Evolutionary conservation across 2,888 invertebrate genomes (phyloP).

Genomic region (Drosophila diplacantha): DNA sequence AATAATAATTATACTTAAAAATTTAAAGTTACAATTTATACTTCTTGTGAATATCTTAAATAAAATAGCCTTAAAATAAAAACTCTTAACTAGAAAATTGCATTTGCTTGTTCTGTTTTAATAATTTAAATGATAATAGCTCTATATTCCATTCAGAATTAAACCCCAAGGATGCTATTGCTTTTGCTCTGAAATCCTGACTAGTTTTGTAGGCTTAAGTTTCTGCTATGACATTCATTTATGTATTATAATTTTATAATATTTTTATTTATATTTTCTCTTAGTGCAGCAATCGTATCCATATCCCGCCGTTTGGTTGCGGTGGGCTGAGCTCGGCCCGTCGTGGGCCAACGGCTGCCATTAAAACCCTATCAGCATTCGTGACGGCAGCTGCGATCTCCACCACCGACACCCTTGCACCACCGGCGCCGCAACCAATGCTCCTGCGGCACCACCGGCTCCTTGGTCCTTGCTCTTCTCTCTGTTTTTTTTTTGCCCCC

Average conservation of each 20-base stretch:
- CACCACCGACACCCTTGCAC: conserved; percentile 28
- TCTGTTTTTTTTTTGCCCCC: neutral
- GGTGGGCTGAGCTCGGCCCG: conserved; percentile 33
- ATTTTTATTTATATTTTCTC: conserved; percentile 1
- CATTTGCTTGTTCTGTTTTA: too few species aligned
- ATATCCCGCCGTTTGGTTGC: conserved; percentile 16
- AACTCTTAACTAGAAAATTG: too few species aligned
- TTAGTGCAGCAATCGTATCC: conserved; percentile 12
- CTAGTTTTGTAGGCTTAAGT: neutral
- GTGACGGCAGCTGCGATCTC: conserved; percentile 63
- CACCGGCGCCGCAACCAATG: conserved; percentile 17
- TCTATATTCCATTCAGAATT: too few species aligned
- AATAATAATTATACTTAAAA: too few species aligned
- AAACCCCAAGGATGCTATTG: too few species aligned
- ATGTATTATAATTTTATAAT: neutral
- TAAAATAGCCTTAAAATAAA: too few species aligned
- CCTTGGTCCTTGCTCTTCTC: neutral
- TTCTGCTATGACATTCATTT: neutral
- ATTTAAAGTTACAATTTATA: too few species aligned
- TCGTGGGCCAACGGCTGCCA: conserved; percentile 52
- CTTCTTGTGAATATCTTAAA: too few species aligned
- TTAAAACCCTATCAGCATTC: conserved; percentile 70
- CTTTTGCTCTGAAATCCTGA: too few species aligned
- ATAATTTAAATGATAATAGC: too few species aligned
- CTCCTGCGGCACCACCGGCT: conserved; percentile 19